A percentile compares a stretch with the other conserved stretches of the same genome.
phyloP scores from a whole-genome alignment of 2,113 vertebrate genomes.

The Phoenicopterus ruber region DNA sequence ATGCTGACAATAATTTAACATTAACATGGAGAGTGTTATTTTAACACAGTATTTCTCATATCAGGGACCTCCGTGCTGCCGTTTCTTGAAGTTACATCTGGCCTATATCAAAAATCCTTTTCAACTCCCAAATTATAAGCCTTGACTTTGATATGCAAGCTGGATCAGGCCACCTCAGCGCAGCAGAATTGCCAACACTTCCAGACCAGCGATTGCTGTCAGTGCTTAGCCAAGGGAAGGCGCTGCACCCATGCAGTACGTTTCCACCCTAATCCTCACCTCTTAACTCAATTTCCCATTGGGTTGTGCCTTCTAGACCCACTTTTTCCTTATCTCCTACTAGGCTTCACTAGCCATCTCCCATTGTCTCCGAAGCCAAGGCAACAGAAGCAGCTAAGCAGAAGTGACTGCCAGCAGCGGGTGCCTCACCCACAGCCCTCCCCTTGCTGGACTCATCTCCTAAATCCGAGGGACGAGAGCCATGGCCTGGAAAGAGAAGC shows the following conservation, averaged over 20 bases:
- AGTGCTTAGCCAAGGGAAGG: neutral
- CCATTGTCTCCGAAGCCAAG: neutral
- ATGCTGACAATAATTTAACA: neutral
- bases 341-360: neutral
- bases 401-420: neutral
- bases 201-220: neutral
- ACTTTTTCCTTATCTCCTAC: neutral
- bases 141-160: neutral
- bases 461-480: neutral
- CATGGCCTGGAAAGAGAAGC: neutral
- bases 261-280: neutral
- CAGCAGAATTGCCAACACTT: neutral
- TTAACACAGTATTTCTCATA: neutral
- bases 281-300: neutral
- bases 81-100: neutral
- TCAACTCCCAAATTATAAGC: neutral
- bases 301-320: neutral
- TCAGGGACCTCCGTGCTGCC: neutral
- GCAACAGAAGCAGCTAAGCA: neutral
- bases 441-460: neutral
- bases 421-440: neutral
- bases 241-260: fast-evolving
- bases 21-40: neutral
- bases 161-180: neutral
- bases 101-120: neutral